Percentiles rank a stretch among this genome's conserved stretches.
These are phyloP conservation scores for Anisognathus igniventris DNA, from an alignment of 2,797 vertebrate species.

Conservation along the genomic window DNA sequence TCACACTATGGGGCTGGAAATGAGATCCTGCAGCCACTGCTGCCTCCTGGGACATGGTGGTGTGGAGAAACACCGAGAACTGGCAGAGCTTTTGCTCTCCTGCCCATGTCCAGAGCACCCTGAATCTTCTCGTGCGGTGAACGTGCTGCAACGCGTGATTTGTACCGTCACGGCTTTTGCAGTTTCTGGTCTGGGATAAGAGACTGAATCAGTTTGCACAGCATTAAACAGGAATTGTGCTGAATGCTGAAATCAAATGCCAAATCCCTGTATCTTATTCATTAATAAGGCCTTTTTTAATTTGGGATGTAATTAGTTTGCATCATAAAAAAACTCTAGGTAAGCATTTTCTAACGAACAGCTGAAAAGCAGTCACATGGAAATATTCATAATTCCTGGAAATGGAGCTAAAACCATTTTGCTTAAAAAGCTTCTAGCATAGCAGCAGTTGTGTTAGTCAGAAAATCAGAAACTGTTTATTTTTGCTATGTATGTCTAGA, in stretches of 20 bases:
- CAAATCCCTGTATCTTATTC: neutral
- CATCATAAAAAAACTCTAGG: neutral
- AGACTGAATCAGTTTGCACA: neutral
- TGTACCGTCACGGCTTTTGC: rapidly evolving
- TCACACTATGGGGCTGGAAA: neutral
- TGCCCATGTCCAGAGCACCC: neutral
- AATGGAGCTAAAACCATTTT: neutral
- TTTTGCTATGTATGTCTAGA: rapidly evolving
- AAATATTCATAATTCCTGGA: neutral
- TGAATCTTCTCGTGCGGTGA: neutral
- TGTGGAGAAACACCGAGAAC: neutral
- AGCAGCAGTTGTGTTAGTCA: neutral
- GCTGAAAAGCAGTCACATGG: neutral
- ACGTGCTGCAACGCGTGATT: rapidly evolving
- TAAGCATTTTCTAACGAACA: neutral
- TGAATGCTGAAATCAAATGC: neutral
- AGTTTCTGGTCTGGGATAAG: neutral
- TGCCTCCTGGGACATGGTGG: neutral
- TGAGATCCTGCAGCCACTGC: neutral
- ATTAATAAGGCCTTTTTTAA: neutral
- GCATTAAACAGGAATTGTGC: neutral
- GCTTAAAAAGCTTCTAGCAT: neutral
- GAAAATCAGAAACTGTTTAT: neutral
- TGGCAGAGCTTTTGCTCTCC: neutral
- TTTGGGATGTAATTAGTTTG: neutral